phyloP scores from a whole-genome alignment of 2,888 invertebrate species.

The Diplazon laetatorius region DNA sequence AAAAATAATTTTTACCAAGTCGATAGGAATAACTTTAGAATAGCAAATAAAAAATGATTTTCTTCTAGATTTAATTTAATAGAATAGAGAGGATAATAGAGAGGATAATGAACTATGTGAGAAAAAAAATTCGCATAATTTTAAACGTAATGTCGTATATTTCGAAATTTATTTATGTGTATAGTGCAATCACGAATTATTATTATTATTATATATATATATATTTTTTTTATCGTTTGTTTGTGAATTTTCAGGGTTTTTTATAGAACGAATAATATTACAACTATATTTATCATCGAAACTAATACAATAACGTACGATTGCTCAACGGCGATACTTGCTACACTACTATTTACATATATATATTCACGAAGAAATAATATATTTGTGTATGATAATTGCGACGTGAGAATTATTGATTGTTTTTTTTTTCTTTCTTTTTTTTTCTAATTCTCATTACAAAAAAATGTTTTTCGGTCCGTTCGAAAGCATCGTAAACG shows the following conservation, averaged over 20 bases:
- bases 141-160: conserved; percentile 69
- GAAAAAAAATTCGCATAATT: conserved; percentile 46
- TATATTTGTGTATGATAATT: conserved; percentile 46
- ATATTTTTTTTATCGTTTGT: too few relatives aligned
- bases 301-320: conserved; percentile 64
- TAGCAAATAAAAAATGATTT: too few relatives aligned
- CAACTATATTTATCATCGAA: conserved; percentile 56
- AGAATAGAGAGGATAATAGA: too few relatives aligned
- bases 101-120: conserved; percentile 2
- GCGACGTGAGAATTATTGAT: conserved; percentile 60
- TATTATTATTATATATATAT: conserved; percentile 55
- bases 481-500: conserved; percentile 46
- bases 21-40: too few relatives aligned
- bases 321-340: conserved; percentile 49
- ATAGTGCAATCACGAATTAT: conserved; percentile 69
- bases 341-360: conserved; percentile 62
- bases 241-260: too few relatives aligned
- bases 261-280: conserved; percentile 53
- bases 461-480: conserved; percentile 32
- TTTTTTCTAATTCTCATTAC: conserved; percentile 21
- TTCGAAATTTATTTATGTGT: conserved; percentile 67
- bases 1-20: too few relatives aligned
- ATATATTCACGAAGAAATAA: conserved; percentile 63
- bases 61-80: too few relatives aligned
- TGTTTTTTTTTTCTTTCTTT: not conserved